A percentile compares a stretch with the other conserved stretches of the same genome.
Conservation (phyloP, 2,888 invertebrate species). For the Encarsia formosa region DNA sequence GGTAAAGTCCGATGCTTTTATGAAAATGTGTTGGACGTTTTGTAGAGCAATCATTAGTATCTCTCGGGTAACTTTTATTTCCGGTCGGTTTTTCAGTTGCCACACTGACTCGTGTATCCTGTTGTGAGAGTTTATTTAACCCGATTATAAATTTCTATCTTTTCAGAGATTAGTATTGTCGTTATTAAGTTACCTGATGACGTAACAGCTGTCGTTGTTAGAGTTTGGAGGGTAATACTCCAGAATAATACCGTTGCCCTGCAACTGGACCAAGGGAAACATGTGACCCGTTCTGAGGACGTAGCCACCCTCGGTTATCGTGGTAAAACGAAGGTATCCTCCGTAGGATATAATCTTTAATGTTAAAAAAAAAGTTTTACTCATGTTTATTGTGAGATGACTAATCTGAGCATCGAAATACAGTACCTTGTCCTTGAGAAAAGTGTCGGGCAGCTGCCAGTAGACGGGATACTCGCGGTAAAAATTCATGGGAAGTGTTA, state of each 20-base stretch:
- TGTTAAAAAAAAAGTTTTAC: not conserved
- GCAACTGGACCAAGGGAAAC: constrained; percentile 79
- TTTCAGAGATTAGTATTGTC: too few species aligned
- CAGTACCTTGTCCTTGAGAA: constrained; percentile 75
- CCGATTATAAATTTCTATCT: too few species aligned
- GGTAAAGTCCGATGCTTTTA: constrained; percentile 67
- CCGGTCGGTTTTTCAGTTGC: constrained; percentile 60
- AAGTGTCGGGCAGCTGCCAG: constrained; percentile 75
- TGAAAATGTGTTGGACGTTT: constrained; percentile 73
- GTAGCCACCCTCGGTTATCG: constrained; percentile 60
- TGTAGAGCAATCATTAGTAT: constrained; percentile 91
- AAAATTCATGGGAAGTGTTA: constrained; percentile 55
- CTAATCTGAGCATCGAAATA: not conserved
- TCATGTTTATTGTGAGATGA: not conserved
- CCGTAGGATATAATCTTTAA: constrained; percentile 80
- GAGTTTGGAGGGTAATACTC: constrained; percentile 61
- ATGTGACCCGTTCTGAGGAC: constrained; percentile 58
- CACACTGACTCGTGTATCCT: constrained; percentile 76
- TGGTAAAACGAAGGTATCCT: constrained; percentile 76
- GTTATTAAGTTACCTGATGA: constrained; percentile 53
- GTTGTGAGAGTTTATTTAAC: constrained; percentile 6
- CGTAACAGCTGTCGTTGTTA: constrained; percentile 49
- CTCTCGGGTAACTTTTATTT: constrained; percentile 63
- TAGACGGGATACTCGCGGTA: constrained; percentile 69
- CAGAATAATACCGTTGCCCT: constrained; percentile 72